Evolutionary conservation across 2,888 invertebrate genomes (phyloP), one percentile per base, ranked within the genome.

Genomic region (Cryptophagus acutangulus): DNA sequence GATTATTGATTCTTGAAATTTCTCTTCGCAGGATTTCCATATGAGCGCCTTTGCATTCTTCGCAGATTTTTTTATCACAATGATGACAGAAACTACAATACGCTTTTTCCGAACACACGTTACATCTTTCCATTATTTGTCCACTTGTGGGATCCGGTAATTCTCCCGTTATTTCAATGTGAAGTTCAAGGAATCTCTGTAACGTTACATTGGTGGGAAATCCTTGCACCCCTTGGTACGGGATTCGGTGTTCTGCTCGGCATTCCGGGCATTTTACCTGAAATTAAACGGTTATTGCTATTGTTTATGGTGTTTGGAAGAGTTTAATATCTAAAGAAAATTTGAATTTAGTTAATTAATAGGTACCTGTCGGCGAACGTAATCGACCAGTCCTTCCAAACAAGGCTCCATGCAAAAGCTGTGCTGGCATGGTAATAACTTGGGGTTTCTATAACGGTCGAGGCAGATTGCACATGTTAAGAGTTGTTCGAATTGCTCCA

Each of bases 371-470:
- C 93, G 77, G 55, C 91, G 79, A 53, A 93, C 93, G 69, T 93
- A 92, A 74, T 94, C 93, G 65, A 94, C 90, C 36, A 96, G 78
- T 51, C 95, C 92, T 72, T 96, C 95, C 82, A 99, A 87, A 71
- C 99, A 99, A 38, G 97, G 96, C 65, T 94, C 92, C 87, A 93
- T 90, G 68, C 99, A 99, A 73, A 93, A 97, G 61, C 96, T 96
- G 81, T 99, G 99, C 77, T 99, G 97, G 70, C 96, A 96, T 82
- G 96, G 96, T 67, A 99, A 73, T 66, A 99, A 78, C 74, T 96
- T 97, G n/a, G 99, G 99, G 69, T 92, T 92, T 62, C 90, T 79
- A 74, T 88, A 99, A 63, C 97, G 82, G 75, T 99, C 97, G 71
- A 97, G 75, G 71, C 99, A 99, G 66, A 99, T 94, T 70, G 96